Evolutionary conservation across 2,113 vertebrate genomes (phyloP).

Genomic region (Nothoprocta pentlandii): DNA sequence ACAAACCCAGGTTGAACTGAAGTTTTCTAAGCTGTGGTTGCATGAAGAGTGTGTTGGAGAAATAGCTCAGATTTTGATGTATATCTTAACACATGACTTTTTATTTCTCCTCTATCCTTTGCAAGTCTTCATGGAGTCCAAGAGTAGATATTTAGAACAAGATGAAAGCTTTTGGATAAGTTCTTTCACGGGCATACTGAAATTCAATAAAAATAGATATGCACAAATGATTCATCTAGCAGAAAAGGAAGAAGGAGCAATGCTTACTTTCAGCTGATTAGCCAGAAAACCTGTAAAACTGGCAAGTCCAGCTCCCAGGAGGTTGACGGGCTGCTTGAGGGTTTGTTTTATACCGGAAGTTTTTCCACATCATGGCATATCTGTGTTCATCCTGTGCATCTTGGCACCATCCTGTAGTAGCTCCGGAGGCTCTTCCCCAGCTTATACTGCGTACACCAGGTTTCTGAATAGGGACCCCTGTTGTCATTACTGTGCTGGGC

Average conservation of each 20-base stretch:
- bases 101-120: background rate
- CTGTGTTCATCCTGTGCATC: background rate
- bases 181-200: background rate
- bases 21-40: background rate
- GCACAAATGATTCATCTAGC: background rate
- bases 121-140: background rate
- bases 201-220: background rate
- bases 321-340: background rate
- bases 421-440: background rate
- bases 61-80: background rate
- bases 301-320: background rate
- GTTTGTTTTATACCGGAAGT: background rate
- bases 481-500: background rate
- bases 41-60: background rate
- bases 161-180: background rate
- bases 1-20: background rate
- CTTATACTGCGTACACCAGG: background rate
- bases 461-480: background rate
- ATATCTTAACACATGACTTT: background rate
- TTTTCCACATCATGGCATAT: background rate
- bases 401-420: background rate
- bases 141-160: background rate
- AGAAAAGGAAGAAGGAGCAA: background rate
- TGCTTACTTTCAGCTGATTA: background rate
- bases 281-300: background rate